Base-by-base conservation (phyloP, 2,888 invertebrate genomes). In the Polydesmus complanatus region DNA sequence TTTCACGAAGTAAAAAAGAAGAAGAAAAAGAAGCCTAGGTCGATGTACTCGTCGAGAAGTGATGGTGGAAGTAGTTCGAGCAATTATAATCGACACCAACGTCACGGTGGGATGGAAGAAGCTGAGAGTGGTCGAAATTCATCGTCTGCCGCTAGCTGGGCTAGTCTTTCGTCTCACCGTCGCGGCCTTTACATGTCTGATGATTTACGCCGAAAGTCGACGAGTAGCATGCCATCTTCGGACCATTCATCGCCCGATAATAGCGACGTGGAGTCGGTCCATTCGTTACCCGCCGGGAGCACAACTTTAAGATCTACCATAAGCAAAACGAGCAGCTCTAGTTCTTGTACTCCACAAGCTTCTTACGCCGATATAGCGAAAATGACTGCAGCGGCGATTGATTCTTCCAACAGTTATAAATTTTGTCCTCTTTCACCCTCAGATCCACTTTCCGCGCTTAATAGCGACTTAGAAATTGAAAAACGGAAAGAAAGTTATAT, bases 1-100 rank as follows among this genome's bases (percentile, higher is more conserved):
- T 90, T 88, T 75, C 83, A 85, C 72, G 85, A 87, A 58, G 89
- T 90, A 58, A 86, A 84, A 62, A 89, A 88, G 72, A 85, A 86
- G 73, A 86, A 57, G 57, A 57, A 57, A 25, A 57, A 57, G 49
- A 57, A 50, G 57, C 57, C 3, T 8, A 51, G 19, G 27, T 27
- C 2, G 27, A 26, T 37, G 37, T 37, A 25, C 54, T 18, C 23
- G 8, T 27, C 11, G 14, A 23, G 26, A 8, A 47, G 50, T 50
- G 62, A 27, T 63, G 63, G 57, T 48, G 62, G 3, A 60, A 61
- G 21, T 62, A 56, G 37, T 56, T 48, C 71, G 73, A 63, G 2
- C 64, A 64, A 19, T 62, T 63, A 22, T 63, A 65, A 1, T 75
- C 76, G 47, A 21, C 26, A 47, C 62, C 26, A 14, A 37, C 27